Evolutionary conservation across 2,888 invertebrate species (phyloP), one percentile per base, ranked within the genome.

Genomic region (Acleris laterana): DNA sequence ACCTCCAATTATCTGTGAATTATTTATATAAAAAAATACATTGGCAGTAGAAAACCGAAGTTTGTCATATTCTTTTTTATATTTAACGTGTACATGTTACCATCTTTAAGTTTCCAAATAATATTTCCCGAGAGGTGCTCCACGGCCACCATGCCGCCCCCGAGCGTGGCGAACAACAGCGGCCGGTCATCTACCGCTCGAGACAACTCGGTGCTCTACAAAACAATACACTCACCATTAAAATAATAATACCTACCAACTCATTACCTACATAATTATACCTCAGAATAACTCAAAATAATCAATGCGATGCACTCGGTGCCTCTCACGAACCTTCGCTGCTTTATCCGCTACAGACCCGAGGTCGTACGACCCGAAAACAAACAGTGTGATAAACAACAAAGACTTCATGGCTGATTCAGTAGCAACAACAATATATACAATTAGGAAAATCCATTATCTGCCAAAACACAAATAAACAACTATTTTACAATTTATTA

Each of bases 71-170:
- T 0, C 13, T 3, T 13, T 38, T 38, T 38, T 38, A 0, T 13
- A 38, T 38, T 38, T 0, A 13, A 13, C 13, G 32, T 9, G 32
- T 9, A 13, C 3, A 13, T 38, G 3, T 91, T 94, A 96, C 97
- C 97, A 93, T 99, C 98, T 89, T 97, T 96, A 70, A 98, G 94
- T 79, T 95, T 96, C 99, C 99, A 99, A 77, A 96, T 95, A 75
- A 97, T 94, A 78, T 95, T 94, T 68, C 99, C 99, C 62, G 97
- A 95, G 72, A 95, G 91, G 74, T 96, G 96, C 80, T 98, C 97
- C 56, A 99, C 94, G n/a, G 98, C 99, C 73, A 97, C 95, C 81
- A 99, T 95, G 71, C 96, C 96, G 73, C 99, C 99, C 82, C 98
- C 98, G 75, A 99, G 94, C 55, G 99, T 99, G 52, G 98, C 98